phyloP scores from a whole-genome alignment of 2,113 vertebrate species.

The Xiphophorus hellerii region DNA sequence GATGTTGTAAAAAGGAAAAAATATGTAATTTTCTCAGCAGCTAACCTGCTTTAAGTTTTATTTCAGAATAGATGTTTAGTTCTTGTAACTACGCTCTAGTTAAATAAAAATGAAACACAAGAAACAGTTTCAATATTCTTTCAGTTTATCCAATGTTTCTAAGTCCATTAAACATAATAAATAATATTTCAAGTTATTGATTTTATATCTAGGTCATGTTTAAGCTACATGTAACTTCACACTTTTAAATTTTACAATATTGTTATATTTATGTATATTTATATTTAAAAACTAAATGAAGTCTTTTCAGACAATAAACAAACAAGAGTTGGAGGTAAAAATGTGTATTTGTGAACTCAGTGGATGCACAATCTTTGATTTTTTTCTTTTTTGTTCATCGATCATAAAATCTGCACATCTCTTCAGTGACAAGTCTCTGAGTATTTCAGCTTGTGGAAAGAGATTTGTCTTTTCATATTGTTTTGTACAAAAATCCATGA shows the following conservation, averaged over 20 bases:
- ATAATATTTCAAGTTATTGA: too few relatives aligned
- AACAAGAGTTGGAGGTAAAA: too few relatives aligned
- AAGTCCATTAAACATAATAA: too few relatives aligned
- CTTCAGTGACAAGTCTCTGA: neutral
- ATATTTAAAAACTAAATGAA: too few relatives aligned
- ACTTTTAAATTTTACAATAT: too few relatives aligned
- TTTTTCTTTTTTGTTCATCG: neutral
- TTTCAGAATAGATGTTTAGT: constrained; percentile 2
- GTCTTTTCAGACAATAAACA: too few relatives aligned
- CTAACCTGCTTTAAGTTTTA: neutral
- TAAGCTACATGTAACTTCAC: too few relatives aligned
- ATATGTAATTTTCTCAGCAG: constrained; percentile 2
- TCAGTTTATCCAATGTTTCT: too few relatives aligned
- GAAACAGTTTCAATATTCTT: too few relatives aligned
- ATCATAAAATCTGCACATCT: neutral
- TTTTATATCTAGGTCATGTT: too few relatives aligned
- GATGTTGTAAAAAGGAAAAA: neutral
- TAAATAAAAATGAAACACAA: neutral
- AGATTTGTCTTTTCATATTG: neutral
- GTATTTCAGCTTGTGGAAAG: neutral
- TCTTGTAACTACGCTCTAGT: neutral
- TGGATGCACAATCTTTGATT: neutral
- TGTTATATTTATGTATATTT: too few relatives aligned
- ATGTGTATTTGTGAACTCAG: neutral
- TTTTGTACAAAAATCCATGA: neutral